A percentile compares a stretch with the other conserved stretches of the same genome.
phyloP scores from a whole-genome alignment of 2,888 invertebrate species.

The Caenorhabditis japonica region DNA sequence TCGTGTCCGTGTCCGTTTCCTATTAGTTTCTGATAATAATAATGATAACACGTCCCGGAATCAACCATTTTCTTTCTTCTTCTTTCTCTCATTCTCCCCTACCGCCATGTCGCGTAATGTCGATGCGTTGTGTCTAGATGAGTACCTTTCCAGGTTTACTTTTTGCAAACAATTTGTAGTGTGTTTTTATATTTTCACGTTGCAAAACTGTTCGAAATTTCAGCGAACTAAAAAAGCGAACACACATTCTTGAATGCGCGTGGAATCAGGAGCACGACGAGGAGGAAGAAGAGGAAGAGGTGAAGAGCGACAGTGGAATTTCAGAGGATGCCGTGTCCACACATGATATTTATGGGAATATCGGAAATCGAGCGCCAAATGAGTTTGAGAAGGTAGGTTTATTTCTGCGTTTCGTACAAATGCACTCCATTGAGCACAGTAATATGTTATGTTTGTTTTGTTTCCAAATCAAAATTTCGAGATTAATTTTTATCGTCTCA shows the following conservation, averaged over 20 bases:
- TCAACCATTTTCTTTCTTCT: constrained; percentile 11
- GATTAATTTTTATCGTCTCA: no score
- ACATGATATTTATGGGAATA: constrained; percentile 51
- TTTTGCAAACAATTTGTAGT: no score
- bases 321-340: constrained; percentile 16
- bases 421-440: no score
- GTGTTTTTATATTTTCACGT: no score
- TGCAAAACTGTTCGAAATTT: constrained; percentile 12
- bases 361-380: constrained; percentile 58
- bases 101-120: constrained; percentile 31
- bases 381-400: constrained; percentile 66
- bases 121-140: constrained; percentile 49
- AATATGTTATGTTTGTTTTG: no score
- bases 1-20: constrained; percentile 9
- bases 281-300: constrained; percentile 48
- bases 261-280: constrained; percentile 54
- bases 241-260: constrained; percentile 68
- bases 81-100: constrained; percentile 17
- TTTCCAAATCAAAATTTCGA: no score
- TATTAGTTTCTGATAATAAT: no score
- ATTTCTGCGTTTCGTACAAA: no score
- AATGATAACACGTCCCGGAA: no score
- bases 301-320: constrained; percentile 1
- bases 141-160: constrained; percentile 51
- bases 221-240: constrained; percentile 63